Percentiles rank a stretch among this genome's conserved stretches.
phyloP scores from a whole-genome alignment of 2,113 vertebrate species.

The Cyphomyrus plagiostoma region DNA sequence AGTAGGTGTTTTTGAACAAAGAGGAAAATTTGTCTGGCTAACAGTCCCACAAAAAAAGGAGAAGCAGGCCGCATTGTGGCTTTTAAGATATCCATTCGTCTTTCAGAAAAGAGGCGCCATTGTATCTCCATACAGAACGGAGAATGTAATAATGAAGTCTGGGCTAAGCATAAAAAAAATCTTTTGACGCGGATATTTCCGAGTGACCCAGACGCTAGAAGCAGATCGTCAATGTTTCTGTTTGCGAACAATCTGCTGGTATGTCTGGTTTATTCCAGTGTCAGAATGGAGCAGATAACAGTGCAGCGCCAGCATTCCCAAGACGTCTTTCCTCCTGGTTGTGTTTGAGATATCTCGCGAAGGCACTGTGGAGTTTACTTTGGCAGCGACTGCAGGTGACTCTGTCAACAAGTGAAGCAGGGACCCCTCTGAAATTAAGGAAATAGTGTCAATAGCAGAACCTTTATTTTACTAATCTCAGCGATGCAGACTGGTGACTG shows the following conservation, averaged over 20 bases:
- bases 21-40: constrained; percentile 26
- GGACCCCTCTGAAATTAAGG: background rate
- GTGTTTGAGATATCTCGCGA: background rate
- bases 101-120: background rate
- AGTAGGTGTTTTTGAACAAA: background rate
- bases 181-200: background rate
- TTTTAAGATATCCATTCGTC: background rate
- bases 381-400: background rate
- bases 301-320: background rate
- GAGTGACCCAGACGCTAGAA: background rate
- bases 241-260: background rate
- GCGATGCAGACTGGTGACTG: background rate
- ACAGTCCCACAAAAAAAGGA: constrained; percentile 16
- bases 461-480: background rate
- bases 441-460: background rate
- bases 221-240: background rate
- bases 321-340: background rate
- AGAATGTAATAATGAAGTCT: background rate
- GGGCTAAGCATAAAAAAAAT: background rate
- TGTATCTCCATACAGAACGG: background rate
- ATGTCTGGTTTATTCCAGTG: background rate
- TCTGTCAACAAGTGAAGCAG: background rate
- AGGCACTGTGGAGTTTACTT: background rate
- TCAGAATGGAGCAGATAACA: background rate
- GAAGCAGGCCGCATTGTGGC: background rate